phyloP scores from a whole-genome alignment of 2,888 invertebrate species.

The Acleris laterana region DNA sequence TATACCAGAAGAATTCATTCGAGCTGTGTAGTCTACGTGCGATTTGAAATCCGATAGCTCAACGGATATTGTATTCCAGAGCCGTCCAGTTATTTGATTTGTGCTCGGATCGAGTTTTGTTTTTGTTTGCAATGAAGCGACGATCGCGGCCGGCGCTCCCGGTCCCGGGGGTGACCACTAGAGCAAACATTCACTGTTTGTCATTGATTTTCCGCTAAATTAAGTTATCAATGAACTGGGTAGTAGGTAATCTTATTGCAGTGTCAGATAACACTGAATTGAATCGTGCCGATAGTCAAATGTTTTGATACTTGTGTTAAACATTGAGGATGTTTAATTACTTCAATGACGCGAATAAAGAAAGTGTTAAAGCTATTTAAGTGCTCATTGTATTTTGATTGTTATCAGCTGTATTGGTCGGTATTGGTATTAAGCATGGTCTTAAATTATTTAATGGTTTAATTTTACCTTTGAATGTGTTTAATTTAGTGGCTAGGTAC shows the following conservation, averaged over 20 bases:
- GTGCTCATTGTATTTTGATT: too few species aligned
- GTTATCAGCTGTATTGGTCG: too few species aligned
- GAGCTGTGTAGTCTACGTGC: neutral
- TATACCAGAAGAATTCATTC: neutral
- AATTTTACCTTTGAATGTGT: too few species aligned
- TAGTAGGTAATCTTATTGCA: slow-evolving; percentile 30
- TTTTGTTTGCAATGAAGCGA: slow-evolving; percentile 74
- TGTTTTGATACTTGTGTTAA: neutral
- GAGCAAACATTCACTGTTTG: slow-evolving; percentile 74
- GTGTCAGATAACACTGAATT: slow-evolving; percentile 10
- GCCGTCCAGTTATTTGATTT: slow-evolving; percentile 70
- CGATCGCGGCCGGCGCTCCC: slow-evolving; percentile 11
- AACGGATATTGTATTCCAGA: slow-evolving; percentile 50
- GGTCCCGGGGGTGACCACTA: slow-evolving; percentile 68
- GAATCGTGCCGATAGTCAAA: neutral
- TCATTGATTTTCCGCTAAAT: slow-evolving; percentile 82
- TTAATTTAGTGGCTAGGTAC: too few species aligned
- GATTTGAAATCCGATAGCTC: slow-evolving; percentile 28
- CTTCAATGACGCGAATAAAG: too few species aligned
- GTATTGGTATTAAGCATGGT: too few species aligned
- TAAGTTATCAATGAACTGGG: slow-evolving; percentile 62
- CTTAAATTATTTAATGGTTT: too few species aligned
- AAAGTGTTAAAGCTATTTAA: too few species aligned
- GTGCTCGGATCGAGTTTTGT: slow-evolving; percentile 70
- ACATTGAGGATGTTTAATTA: neutral